Evolutionary conservation across 2,797 vertebrate species (phyloP).

Genomic region (Oryzias dopingdopingensis): DNA sequence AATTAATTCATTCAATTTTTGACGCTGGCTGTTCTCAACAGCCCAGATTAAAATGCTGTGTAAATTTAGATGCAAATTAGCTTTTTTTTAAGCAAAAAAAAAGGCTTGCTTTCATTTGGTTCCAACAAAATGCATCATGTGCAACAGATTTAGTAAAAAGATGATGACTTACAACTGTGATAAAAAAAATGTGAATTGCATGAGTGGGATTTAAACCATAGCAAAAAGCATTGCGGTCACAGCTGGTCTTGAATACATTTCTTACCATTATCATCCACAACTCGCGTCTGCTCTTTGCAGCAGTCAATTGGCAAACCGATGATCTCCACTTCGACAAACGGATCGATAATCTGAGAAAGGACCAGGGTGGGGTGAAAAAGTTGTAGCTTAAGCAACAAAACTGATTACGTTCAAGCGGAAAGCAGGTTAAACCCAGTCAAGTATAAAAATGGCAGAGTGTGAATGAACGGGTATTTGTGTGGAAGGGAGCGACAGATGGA

Average conservation of each 20-base stretch:
- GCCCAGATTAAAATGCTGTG: conserved; percentile 12
- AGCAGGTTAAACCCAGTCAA: conserved; percentile 9
- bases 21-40: conserved; percentile 3
- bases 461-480: neutral
- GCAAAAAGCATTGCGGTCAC: neutral
- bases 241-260: conserved; percentile 6
- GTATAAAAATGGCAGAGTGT: neutral
- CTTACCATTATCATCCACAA: conserved; percentile 97
- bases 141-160: too few relatives aligned
- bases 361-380: conserved; percentile 17
- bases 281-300: conserved; percentile 96
- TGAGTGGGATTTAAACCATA: too few relatives aligned
- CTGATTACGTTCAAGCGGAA: neutral
- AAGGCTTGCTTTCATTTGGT: too few relatives aligned
- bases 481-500: conserved; percentile 31
- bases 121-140: neutral
- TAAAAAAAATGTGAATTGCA: too few relatives aligned
- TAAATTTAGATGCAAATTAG: neutral
- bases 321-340: conserved; percentile 97
- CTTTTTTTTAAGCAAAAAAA: too few relatives aligned
- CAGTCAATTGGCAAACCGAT: conserved; percentile 96
- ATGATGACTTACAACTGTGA: too few relatives aligned
- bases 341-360: conserved; percentile 90
- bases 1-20: conserved; percentile 44
- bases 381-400: conserved; percentile 5